These are phyloP conservation scores for Dendronephthya gigantea DNA, from an alignment of 64 coral and sea anemone species.

Conservation along the genomic window DNA sequence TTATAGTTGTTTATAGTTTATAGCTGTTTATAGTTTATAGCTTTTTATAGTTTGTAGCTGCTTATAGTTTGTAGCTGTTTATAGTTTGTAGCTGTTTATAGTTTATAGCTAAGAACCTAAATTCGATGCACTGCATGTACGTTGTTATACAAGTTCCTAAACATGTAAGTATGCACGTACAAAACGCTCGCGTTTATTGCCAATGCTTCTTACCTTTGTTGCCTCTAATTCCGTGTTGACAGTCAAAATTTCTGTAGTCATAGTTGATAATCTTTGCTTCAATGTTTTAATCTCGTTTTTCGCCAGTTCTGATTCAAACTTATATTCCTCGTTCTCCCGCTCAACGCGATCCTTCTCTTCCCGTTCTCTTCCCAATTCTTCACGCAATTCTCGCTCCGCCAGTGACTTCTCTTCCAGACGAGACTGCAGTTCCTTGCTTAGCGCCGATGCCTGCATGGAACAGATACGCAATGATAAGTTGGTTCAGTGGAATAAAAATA, in stretches of 20 bases:
- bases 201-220: conserved; percentile 46
- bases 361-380: not conserved
- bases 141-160: too few species aligned
- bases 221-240: conserved; percentile 74
- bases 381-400: not conserved
- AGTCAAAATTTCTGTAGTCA: conserved; percentile 54
- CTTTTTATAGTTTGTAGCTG: too few species aligned
- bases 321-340: not conserved
- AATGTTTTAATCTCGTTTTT: conserved; percentile 54
- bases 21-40: too few species aligned
- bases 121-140: too few species aligned
- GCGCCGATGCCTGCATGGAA: not conserved
- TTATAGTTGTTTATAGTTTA: too few species aligned
- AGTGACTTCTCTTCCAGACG: not conserved
- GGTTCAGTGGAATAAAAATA: not conserved
- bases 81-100: too few species aligned
- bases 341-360: not conserved
- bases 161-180: too few species aligned
- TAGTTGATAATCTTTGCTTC: conserved; percentile 53
- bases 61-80: too few species aligned
- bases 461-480: not conserved
- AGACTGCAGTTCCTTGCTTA: not conserved
- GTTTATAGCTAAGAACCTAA: too few species aligned
- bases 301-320: conserved; percentile 47
- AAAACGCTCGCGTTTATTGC: too few species aligned